These are phyloP conservation scores for Agrilus mali DNA, from an alignment of 2,888 invertebrate species.

Conservation along the genomic window DNA sequence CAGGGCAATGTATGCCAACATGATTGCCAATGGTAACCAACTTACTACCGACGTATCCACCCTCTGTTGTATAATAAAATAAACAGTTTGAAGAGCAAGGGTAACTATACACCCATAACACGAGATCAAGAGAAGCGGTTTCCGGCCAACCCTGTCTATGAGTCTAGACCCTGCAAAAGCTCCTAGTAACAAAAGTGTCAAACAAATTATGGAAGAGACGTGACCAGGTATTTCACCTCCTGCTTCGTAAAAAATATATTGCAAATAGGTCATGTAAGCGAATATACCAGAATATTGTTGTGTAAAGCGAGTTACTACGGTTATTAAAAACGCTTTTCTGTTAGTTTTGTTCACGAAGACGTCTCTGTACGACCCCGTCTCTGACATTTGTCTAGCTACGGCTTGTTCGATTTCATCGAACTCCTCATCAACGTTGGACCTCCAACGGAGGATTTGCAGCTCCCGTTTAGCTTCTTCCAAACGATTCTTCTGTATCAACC, in stretches of 20 bases:
- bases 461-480: conserved; percentile 16
- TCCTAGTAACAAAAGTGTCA: too few relatives aligned
- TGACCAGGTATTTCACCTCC: conserved; percentile 19
- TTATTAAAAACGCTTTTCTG: conserved; percentile 18
- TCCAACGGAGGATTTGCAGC: conserved; percentile 17
- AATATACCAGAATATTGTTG: conserved; percentile 22
- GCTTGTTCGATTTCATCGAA: conserved; percentile 16
- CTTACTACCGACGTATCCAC: not conserved
- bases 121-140: too few relatives aligned
- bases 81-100: too few relatives aligned
- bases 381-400: conserved; percentile 21
- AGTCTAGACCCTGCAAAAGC: too few relatives aligned
- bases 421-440: conserved; percentile 19
- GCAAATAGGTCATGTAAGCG: conserved; percentile 20
- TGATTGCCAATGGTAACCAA: too few relatives aligned
- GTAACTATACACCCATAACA: too few relatives aligned
- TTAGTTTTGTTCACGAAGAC: conserved; percentile 20
- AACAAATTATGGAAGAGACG: too few relatives aligned
- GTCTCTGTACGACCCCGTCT: conserved; percentile 19
- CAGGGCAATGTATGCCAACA: too few relatives aligned
- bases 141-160: too few relatives aligned
- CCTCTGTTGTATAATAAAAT: not conserved
- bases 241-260: conserved; percentile 25
- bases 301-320: conserved; percentile 15
- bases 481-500: conserved; percentile 19